Conservation (phyloP, 2,113 vertebrate species). For the Poeciliopsis turrubarensis region DNA sequence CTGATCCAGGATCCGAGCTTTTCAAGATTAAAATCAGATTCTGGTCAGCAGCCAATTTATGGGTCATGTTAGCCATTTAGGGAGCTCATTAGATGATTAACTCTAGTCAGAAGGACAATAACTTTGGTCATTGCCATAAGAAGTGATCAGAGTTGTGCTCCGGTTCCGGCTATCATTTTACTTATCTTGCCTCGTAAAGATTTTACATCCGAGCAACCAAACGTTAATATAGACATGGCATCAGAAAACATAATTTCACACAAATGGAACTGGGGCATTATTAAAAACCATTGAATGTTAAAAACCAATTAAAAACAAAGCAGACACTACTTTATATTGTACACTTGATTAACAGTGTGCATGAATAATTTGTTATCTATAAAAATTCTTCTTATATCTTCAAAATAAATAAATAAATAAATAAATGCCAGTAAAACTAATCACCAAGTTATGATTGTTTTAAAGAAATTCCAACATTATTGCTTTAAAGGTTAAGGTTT, state of each 20-base stretch:
- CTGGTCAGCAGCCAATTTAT: background rate
- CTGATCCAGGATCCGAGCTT: background rate
- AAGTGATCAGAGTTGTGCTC: background rate
- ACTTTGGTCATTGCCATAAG: no score
- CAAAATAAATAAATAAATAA: no score
- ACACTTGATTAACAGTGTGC: no score
- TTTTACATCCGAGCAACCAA: no score
- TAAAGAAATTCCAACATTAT: background rate
- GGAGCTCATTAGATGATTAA: background rate
- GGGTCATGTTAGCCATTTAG: background rate
- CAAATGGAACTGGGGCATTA: no score
- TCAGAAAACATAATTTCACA: no score
- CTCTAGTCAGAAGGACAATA: background rate
- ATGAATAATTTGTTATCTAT: background rate
- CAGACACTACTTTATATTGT: no score
- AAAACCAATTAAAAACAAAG: no score
- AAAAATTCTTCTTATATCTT: background rate
- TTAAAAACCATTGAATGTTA: no score
- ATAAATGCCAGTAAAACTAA: background rate
- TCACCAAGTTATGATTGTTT: background rate
- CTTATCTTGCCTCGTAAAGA: background rate
- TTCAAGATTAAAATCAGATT: background rate
- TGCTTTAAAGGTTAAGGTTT: background rate
- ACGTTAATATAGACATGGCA: no score
- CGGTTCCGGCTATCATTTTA: background rate